These are phyloP conservation scores for Heliocidaris erythrogramma DNA, from an alignment of 35 echinoderm and acorn worm genomes.

Conservation along the genomic window DNA sequence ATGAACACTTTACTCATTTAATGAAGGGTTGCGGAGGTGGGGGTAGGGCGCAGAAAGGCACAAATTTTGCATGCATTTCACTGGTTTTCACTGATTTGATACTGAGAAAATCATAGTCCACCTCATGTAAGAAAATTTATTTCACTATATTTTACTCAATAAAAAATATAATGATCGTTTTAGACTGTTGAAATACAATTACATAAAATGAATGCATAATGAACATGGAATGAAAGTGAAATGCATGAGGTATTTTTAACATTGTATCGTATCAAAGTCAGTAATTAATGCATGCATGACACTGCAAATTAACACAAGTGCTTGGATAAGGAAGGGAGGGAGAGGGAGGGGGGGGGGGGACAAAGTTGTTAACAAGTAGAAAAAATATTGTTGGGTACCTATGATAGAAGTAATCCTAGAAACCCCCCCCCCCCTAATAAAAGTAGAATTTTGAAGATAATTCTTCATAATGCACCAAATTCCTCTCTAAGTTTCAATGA, in stretches of 20 bases:
- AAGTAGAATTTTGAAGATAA: neutral
- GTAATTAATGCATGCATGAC: neutral
- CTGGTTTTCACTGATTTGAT: too few species aligned
- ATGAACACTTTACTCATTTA: neutral
- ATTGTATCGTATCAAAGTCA: neutral
- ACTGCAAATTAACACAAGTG: conserved; percentile 6
- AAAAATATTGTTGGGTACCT: neutral
- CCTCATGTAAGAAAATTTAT: too few species aligned
- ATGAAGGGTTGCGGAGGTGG: too few species aligned
- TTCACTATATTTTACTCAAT: too few species aligned
- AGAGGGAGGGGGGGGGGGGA: neutral
- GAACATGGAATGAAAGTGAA: neutral
- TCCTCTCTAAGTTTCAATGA: too few species aligned
- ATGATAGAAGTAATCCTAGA: neutral
- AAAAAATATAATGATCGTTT: too few species aligned
- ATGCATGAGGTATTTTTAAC: neutral
- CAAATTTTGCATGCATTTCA: too few species aligned
- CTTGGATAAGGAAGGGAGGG: neutral
- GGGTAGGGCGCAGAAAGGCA: neutral
- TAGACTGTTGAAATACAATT: too few species aligned
- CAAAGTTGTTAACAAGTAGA: neutral
- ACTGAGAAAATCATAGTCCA: too few species aligned
- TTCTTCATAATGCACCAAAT: neutral
- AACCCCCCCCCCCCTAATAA: neutral
- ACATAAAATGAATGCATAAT: neutral